Conservation (phyloP, 2,888 invertebrate genomes). For the Junonia oenone region DNA sequence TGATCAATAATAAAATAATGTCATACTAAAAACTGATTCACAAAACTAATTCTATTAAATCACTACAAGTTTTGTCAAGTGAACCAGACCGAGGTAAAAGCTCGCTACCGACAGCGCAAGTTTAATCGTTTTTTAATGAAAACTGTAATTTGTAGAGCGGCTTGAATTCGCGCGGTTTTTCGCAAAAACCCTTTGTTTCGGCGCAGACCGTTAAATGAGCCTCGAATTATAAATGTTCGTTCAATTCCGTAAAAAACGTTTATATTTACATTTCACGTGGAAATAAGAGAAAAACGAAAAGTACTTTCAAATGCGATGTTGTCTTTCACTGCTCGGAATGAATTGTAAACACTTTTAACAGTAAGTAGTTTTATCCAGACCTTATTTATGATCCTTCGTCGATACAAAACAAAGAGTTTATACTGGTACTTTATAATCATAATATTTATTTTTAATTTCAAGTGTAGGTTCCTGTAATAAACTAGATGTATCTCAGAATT, state of each 20-base stretch:
- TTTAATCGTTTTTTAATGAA: conserved; percentile 1
- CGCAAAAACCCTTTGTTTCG: background rate
- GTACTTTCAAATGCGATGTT: background rate
- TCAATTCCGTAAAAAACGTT: background rate
- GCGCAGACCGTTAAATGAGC: background rate
- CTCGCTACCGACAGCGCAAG: background rate
- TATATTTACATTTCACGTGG: background rate
- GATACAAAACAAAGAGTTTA: too few relatives aligned
- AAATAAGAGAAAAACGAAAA: background rate
- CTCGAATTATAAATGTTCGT: background rate
- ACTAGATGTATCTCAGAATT: too few relatives aligned
- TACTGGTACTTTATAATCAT: too few relatives aligned
- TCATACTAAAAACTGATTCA: too few relatives aligned
- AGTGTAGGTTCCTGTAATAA: too few relatives aligned
- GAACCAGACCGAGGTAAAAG: background rate
- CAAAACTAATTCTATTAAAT: too few relatives aligned
- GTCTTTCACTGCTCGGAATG: too few relatives aligned
- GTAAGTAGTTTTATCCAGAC: too few relatives aligned
- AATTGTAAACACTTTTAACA: background rate
- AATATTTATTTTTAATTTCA: too few relatives aligned
- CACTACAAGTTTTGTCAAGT: too few relatives aligned
- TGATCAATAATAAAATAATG: too few relatives aligned
- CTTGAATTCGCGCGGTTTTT: background rate
- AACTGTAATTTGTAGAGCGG: background rate
- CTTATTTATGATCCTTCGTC: too few relatives aligned